phyloP scores from a whole-genome alignment of 35 echinoderm and acorn worm species.

The Amphiura filiformis region DNA sequence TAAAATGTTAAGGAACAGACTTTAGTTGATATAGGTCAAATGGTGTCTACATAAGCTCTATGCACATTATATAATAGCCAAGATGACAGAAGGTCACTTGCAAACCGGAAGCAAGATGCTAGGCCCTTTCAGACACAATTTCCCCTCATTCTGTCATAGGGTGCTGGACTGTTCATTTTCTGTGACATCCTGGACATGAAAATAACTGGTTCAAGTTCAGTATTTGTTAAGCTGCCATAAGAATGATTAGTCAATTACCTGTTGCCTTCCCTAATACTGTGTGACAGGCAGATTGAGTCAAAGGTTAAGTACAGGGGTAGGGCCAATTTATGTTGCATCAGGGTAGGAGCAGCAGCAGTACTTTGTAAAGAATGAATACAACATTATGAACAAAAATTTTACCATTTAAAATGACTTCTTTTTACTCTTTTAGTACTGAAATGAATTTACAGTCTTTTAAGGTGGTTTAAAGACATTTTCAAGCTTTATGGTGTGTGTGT shows the following conservation, averaged over 20 bases:
- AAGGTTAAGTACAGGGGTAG: no score
- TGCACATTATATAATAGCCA: neutral
- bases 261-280: no score
- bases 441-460: no score
- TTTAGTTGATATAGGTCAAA: neutral
- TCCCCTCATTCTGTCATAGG: neutral
- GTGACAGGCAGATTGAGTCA: no score
- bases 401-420: no score
- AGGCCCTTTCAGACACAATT: conserved; percentile 9
- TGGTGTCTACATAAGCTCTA: neutral
- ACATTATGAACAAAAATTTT: no score
- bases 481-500: no score
- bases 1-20: neutral
- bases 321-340: no score
- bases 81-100: neutral
- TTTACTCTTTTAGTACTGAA: no score
- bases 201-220: conserved; percentile 7
- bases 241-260: neutral
- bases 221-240: neutral
- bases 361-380: no score
- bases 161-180: neutral
- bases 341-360: no score
- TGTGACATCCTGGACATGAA: neutral
- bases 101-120: neutral
- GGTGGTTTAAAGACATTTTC: no score